Evolutionary conservation across 2,888 invertebrate genomes (phyloP), one percentile per base, ranked within the genome.

Genomic region (Trachelus iudaicus): DNA sequence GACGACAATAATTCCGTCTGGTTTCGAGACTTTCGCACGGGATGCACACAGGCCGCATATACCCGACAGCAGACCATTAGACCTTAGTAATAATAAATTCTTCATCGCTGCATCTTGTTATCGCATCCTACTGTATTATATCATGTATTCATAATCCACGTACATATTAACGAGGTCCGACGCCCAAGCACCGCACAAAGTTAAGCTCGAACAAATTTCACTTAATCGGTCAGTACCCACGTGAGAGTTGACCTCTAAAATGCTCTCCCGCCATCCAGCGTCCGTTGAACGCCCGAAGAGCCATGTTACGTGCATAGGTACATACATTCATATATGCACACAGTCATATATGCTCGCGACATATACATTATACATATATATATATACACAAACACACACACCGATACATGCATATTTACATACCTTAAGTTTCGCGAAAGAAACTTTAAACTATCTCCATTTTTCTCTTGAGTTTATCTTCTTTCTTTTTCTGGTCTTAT

Each of bases 1-100:
- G 71, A 34, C 23, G 87, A 87, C 87, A 87, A 87, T 87, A 87
- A 87, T 84, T 87, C 82, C 83, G 79, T 81, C 83, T 85, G 81
- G 79, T 84, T 87, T 81, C 56, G 56, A 56, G 81, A 75, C 76
- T 56, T 78, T 76, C 75, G 69, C 71, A 34, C 71, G 71, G 31
- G 56, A 56, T 56, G 56, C 56, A 56, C 56, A 56, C 56, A 56
- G 23, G 56, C 56, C 56, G 9, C 23, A 56, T 56, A 23, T 56
- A 56, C 23, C 56, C 56, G 56, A 56, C 56, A 23, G 56, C 23
- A 56, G 23, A 56, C 23, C 23, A 69, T 80, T 82, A 79, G 75
- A 78, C 76, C 79, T 74, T 78, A 76, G 34, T 11, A 71, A 40
- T 79, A 76, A 79, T 84, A 69, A 75, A 80, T 78, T 82, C 79